Conservation (phyloP, 2,888 invertebrate species). For the Masnerella sp. region DNA sequence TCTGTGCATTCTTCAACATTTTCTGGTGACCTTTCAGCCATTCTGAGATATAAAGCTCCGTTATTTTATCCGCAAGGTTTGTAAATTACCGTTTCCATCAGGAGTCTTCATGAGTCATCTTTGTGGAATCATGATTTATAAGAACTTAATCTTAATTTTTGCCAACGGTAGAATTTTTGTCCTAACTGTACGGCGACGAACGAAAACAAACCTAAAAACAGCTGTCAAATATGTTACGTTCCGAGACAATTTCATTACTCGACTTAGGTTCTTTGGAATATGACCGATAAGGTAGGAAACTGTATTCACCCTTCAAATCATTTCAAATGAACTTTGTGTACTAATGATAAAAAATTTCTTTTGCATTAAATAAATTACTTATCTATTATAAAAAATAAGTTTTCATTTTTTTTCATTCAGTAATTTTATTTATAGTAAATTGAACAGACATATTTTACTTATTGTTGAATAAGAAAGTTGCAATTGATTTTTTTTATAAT, state of each 20-base stretch:
- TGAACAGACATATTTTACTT: too few relatives aligned
- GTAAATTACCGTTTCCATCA: conserved; percentile 6
- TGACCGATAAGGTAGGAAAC: conserved; percentile 23
- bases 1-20: conserved; percentile 19
- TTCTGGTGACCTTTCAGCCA: conserved; percentile 39
- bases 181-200: conserved; percentile 6
- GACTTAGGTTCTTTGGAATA: conserved; percentile 5
- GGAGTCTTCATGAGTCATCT: conserved; percentile 18
- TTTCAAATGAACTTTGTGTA: not conserved
- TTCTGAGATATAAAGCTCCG: conserved; percentile 27
- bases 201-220: conserved; percentile 42
- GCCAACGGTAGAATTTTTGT: not conserved
- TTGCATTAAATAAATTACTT: too few relatives aligned
- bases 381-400: too few relatives aligned
- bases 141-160: not conserved
- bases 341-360: too few relatives aligned
- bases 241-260: conserved; percentile 18
- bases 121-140: conserved; percentile 19
- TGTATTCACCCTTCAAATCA: conserved; percentile 1
- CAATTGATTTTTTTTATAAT: too few relatives aligned
- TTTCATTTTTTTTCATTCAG: too few relatives aligned
- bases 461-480: too few relatives aligned
- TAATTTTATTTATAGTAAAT: too few relatives aligned
- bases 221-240: conserved; percentile 36
- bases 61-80: conserved; percentile 33